Conservation (phyloP, 2,888 invertebrate genomes). For the Drosophila leonis region DNA sequence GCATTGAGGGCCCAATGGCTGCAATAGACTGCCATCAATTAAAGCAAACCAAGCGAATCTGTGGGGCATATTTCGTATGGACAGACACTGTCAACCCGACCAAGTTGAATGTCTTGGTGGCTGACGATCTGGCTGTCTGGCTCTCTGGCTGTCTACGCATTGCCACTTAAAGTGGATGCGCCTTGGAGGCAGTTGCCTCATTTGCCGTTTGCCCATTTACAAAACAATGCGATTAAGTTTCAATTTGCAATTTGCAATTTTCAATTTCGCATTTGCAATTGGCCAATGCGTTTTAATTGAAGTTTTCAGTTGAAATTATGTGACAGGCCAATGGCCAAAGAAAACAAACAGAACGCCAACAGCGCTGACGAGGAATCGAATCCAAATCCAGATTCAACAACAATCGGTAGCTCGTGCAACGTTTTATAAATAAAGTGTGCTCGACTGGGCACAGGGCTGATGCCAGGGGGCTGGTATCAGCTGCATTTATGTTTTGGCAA, state of each 20-base stretch:
- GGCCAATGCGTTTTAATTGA: conserved; percentile 69
- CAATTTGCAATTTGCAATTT: conserved; percentile 58
- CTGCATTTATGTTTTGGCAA: conserved; percentile 78
- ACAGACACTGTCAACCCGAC: conserved; percentile 27
- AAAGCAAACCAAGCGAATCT: conserved; percentile 56
- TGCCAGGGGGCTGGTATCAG: conserved; percentile 44
- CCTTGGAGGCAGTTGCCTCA: conserved; percentile 41
- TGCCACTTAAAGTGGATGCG: conserved; percentile 31
- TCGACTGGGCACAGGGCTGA: background rate
- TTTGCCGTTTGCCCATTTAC: conserved; percentile 35
- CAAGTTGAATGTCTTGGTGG: conserved; percentile 34
- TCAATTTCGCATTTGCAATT: conserved; percentile 33
- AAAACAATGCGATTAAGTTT: conserved; percentile 71
- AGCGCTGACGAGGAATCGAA: conserved; percentile 8
- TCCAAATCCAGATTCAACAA: conserved; percentile 21
- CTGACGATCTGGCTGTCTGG: conserved; percentile 22
- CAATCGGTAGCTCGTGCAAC: conserved; percentile 46
- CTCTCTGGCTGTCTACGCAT: background rate
- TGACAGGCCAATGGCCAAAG: conserved; percentile 53
- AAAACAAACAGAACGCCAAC: conserved; percentile 57
- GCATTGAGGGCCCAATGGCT: conserved; percentile 39
- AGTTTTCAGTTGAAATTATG: conserved; percentile 54
- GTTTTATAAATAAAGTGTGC: conserved; percentile 65
- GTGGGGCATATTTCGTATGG: conserved; percentile 21
- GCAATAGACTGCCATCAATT: conserved; percentile 62